Conservation (phyloP, 1,140 invertebrate species). For the Kradibia gibbosae region DNA sequence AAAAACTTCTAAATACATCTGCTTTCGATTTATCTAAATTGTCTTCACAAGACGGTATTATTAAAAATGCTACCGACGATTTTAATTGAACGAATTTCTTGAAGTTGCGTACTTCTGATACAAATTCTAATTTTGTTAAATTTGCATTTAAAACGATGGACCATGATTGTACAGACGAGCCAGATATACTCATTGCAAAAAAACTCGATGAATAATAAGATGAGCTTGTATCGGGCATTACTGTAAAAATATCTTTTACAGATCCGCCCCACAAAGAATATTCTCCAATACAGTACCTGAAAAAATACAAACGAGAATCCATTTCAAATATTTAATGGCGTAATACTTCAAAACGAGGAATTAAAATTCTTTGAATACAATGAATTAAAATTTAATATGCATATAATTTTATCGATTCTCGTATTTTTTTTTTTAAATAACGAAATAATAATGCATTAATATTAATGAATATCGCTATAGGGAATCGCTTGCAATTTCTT, state of each 20-base stretch:
- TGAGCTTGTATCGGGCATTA: neutral
- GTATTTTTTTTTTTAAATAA: too few species aligned
- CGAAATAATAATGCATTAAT: too few species aligned
- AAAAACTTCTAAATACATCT: slow-evolving; percentile 24
- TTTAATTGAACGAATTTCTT: slow-evolving; percentile 12
- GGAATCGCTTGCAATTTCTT: too few species aligned
- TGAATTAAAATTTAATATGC: too few species aligned
- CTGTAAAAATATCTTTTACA: slow-evolving; percentile 38
- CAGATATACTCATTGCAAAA: slow-evolving; percentile 31
- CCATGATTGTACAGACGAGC: slow-evolving; percentile 32
- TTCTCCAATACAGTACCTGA: slow-evolving; percentile 9
- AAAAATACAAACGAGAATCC: neutral
- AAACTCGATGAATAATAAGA: slow-evolving; percentile 29
- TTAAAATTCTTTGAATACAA: too few species aligned
- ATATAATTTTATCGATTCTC: too few species aligned
- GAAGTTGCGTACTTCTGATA: slow-evolving; percentile 14
- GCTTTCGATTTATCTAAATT: neutral
- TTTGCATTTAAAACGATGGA: slow-evolving; percentile 26
- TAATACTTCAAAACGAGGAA: too few species aligned
- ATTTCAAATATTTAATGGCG: too few species aligned
- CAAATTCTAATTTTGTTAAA: neutral
- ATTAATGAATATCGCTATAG: too few species aligned
- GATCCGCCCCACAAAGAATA: slow-evolving; percentile 40
- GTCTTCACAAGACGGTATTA: neutral
- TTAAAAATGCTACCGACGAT: slow-evolving; percentile 27